Evolutionary conservation across 2,797 vertebrate genomes (phyloP).

Genomic region (Gouania willdenowi): DNA sequence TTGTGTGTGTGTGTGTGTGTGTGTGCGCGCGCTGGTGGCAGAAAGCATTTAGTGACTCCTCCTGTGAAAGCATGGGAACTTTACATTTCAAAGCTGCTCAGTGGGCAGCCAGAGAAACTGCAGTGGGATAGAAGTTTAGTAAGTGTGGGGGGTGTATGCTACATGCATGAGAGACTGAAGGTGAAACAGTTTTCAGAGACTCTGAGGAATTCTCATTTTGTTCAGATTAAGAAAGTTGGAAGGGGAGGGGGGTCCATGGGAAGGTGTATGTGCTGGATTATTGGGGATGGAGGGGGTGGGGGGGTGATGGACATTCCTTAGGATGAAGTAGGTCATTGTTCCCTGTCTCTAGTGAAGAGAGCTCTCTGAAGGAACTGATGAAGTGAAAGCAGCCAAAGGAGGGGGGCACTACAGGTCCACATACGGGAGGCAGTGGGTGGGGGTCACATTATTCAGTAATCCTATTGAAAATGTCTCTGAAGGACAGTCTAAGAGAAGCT

Average conservation of each 20-base stretch:
- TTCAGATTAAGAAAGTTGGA: constrained; percentile 72
- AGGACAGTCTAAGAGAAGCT: constrained; percentile 71
- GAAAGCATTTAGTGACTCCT: constrained; percentile 52
- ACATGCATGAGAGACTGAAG: constrained; percentile 42
- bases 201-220: constrained; percentile 77
- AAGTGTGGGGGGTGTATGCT: constrained; percentile 8
- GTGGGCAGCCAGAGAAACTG: constrained; percentile 47
- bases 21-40: constrained; percentile 21
- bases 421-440: constrained; percentile 33
- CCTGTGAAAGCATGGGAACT: constrained; percentile 65
- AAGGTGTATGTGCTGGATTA: constrained; percentile 51
- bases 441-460: constrained; percentile 77
- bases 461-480: constrained; percentile 79
- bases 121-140: constrained; percentile 31
- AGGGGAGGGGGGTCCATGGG: constrained; percentile 38
- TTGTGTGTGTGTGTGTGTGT: constrained; percentile 18
- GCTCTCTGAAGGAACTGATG: constrained; percentile 77
- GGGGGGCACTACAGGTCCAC: constrained; percentile 68
- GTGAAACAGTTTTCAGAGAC: constrained; percentile 62
- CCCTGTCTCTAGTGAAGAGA: constrained; percentile 74
- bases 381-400: constrained; percentile 74
- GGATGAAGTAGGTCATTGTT: constrained; percentile 85
- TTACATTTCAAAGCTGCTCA: constrained; percentile 69
- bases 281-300: constrained; percentile 29
- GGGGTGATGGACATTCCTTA: constrained; percentile 73